phyloP scores from a whole-genome alignment of 2,113 vertebrate species.

The Pterocles gutturalis region DNA sequence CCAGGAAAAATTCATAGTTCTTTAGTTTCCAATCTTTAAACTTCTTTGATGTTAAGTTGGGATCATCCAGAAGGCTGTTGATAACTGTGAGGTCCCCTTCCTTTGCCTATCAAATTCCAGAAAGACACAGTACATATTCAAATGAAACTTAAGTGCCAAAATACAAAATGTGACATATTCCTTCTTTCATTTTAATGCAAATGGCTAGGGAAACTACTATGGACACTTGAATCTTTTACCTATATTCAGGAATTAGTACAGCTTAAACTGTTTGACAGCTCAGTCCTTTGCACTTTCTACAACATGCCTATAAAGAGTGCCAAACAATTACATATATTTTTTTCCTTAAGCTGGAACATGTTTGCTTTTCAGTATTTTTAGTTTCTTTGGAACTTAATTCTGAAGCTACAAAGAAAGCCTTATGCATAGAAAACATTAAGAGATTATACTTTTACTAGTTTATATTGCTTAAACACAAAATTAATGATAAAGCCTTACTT shows the following conservation, averaged over 20 bases:
- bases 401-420: not conserved
- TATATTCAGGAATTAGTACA: not conserved
- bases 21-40: slow-evolving; percentile 91
- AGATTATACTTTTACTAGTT: not conserved
- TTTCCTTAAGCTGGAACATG: not conserved
- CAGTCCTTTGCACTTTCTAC: not conserved
- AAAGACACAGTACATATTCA: slow-evolving; percentile 9
- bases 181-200: not conserved
- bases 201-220: not conserved
- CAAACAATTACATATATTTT: not conserved
- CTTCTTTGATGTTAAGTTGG: slow-evolving; percentile 86
- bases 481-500: slow-evolving; percentile 76
- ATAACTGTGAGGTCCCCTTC: slow-evolving; percentile 87
- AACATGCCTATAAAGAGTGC: not conserved
- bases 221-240: not conserved
- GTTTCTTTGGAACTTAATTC: not conserved
- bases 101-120: slow-evolving; percentile 81
- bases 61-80: slow-evolving; percentile 86
- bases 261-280: not conserved
- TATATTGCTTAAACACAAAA: not conserved
- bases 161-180: not conserved
- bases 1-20: slow-evolving; percentile 90
- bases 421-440: not conserved
- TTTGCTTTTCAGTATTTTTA: not conserved
- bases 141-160: not conserved